A percentile compares a stretch with the other conserved stretches of the same genome.
Evolutionary conservation across 2,797 vertebrate species (phyloP).

Genomic region (Fistularia commersonii): DNA sequence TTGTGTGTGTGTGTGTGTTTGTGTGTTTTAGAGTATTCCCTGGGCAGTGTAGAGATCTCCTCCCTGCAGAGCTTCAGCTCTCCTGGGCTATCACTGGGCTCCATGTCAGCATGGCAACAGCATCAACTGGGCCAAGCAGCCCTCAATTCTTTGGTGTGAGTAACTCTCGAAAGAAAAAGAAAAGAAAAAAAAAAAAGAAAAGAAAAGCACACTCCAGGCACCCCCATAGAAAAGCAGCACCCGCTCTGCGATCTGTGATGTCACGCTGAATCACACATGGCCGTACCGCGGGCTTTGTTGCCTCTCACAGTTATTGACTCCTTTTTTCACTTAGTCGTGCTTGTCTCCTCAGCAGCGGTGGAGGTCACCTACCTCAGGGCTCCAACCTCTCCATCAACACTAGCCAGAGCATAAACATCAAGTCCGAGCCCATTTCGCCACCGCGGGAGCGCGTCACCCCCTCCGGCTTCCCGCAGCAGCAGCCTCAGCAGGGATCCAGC

Average conservation of each 20-base stretch:
- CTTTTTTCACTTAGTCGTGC: conserved; percentile 1
- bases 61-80: conserved; percentile 95
- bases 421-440: conserved; percentile 96
- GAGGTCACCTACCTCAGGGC: conserved; percentile 96
- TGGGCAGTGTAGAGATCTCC: conserved; percentile 94
- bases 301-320: conserved; percentile 20
- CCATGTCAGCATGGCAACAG: conserved; percentile 98
- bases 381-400: conserved; percentile 93
- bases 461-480: conserved; percentile 84
- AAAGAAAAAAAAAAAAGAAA: too few relatives aligned
- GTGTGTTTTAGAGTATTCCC: conserved; percentile 88
- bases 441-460: conserved; percentile 91
- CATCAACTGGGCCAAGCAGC: conserved; percentile 93
- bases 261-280: conserved; percentile 43
- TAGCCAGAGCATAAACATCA: conserved; percentile 97
- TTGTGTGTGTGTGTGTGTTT: conserved; percentile 49
- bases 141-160: conserved; percentile 98
- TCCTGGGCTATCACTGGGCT: conserved; percentile 92
- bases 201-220: conserved; percentile 62
- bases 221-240: conserved; percentile 60
- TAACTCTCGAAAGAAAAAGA: conserved; percentile 69
- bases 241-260: conserved; percentile 25
- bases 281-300: conserved; percentile 19
- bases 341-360: conserved; percentile 74
- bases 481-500: conserved; percentile 74